Percentiles rank a stretch among this genome's conserved stretches.
These are phyloP conservation scores for Parnassius mnemosyne DNA, from an alignment of 2,888 invertebrate genomes.

Conservation along the genomic window DNA sequence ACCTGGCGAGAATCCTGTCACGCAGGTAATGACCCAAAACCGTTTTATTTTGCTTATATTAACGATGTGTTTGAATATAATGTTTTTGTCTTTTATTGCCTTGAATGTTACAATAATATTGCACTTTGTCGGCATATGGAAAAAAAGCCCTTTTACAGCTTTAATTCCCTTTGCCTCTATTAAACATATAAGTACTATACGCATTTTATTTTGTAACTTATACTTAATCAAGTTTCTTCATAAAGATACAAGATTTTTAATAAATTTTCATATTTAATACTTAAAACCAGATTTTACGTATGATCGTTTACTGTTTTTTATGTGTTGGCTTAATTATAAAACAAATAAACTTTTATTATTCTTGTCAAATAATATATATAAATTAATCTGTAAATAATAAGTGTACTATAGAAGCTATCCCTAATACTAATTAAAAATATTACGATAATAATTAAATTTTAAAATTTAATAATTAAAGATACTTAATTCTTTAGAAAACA, in stretches of 20 bases:
- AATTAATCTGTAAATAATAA: too few species aligned
- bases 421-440: too few species aligned
- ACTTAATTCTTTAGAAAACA: too few species aligned
- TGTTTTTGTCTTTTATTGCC: slow-evolving; percentile 4
- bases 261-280: too few species aligned
- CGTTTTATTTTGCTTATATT: background rate
- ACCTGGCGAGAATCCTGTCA: slow-evolving; percentile 94
- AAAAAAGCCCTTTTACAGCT: slow-evolving; percentile 16
- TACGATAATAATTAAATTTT: too few species aligned
- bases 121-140: slow-evolving; percentile 18
- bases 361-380: too few species aligned
- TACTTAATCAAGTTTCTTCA: background rate
- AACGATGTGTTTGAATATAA: background rate
- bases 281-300: too few species aligned
- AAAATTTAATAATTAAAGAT: too few species aligned
- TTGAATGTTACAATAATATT: background rate
- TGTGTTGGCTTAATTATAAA: too few species aligned
- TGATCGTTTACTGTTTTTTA: too few species aligned
- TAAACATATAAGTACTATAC: slow-evolving; percentile 1
- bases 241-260: background rate
- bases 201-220: slow-evolving; percentile 14
- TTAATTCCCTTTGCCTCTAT: background rate
- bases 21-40: slow-evolving; percentile 84
- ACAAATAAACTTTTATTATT: too few species aligned
- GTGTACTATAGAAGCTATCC: too few species aligned